Evolutionary conservation across 2,113 vertebrate genomes (phyloP).

Genomic region (Enhydra lutris): DNA sequence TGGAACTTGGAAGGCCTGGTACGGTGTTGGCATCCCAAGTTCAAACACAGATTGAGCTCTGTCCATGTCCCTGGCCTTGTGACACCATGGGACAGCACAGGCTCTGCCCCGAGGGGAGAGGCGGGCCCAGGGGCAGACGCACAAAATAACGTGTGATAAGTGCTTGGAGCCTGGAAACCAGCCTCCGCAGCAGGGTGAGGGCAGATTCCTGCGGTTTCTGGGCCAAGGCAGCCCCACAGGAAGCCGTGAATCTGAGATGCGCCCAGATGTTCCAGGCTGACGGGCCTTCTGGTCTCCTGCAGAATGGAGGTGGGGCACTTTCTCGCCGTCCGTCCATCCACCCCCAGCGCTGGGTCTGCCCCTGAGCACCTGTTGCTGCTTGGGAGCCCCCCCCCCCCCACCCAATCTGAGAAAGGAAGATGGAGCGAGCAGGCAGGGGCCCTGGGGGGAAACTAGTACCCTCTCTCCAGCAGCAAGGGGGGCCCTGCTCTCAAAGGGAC

Average conservation of each 20-base stretch:
- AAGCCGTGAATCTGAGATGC: not conserved
- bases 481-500: not conserved
- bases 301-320: not conserved
- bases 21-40: not conserved
- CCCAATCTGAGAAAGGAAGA: not conserved
- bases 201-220: not conserved
- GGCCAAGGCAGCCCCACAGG: not conserved
- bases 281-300: not conserved
- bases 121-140: not conserved
- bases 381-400: not conserved
- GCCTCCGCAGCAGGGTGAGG: not conserved
- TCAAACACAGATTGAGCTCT: not conserved
- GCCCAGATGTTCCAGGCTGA: not conserved
- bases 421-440: not conserved
- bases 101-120: not conserved
- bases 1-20: not conserved
- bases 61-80: not conserved
- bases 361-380: not conserved
- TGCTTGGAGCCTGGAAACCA: not conserved
- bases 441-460: not conserved
- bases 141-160: no score
- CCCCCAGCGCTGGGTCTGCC: accelerated
- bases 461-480: not conserved
- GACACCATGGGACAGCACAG: not conserved
- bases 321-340: not conserved